These are phyloP conservation scores for silkworm (Bombyx mori) DNA, from an alignment of 1,140 invertebrate species.

Conservation along the genomic window DNA sequence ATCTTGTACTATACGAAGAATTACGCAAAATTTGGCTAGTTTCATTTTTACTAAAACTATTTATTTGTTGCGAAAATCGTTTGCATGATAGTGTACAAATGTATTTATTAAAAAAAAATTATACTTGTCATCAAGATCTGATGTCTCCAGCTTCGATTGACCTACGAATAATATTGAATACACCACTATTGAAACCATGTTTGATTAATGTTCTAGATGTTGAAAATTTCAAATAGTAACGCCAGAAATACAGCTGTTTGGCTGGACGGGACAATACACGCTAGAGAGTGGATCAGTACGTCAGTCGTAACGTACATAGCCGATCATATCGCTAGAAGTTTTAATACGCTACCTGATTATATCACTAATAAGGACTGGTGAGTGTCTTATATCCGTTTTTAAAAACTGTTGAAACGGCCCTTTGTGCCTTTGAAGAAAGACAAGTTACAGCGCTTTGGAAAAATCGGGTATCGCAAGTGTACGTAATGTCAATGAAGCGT, in stretches of 20 bases:
- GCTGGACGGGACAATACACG: conserved; percentile 75
- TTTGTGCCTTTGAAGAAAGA: too few species aligned
- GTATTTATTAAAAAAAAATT: too few species aligned
- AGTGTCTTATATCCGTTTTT: conserved; percentile 26
- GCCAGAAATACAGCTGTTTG: conserved; percentile 68
- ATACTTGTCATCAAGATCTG: too few species aligned
- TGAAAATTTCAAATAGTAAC: conserved; percentile 62
- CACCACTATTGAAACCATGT: neutral
- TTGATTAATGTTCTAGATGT: conserved; percentile 42
- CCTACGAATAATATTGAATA: neutral
- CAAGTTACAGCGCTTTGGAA: too few species aligned
- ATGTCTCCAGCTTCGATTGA: neutral
- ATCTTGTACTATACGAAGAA: too few species aligned
- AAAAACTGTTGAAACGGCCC: too few species aligned
- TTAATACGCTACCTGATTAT: conserved; percentile 29
- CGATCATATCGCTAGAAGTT: conserved; percentile 44
- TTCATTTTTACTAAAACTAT: too few species aligned
- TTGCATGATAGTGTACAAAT: too few species aligned
- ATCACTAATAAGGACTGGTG: conserved; percentile 63
- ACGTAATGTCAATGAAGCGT: too few species aligned
- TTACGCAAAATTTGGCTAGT: too few species aligned
- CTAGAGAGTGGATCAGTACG: conserved; percentile 78
- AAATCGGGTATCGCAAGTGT: too few species aligned
- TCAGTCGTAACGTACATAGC: conserved; percentile 73
- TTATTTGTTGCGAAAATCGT: too few species aligned